Evolutionary conservation across 2,113 vertebrate species (phyloP), one percentile per base, ranked within the genome.

Genomic region (Notiomystis cincta): DNA sequence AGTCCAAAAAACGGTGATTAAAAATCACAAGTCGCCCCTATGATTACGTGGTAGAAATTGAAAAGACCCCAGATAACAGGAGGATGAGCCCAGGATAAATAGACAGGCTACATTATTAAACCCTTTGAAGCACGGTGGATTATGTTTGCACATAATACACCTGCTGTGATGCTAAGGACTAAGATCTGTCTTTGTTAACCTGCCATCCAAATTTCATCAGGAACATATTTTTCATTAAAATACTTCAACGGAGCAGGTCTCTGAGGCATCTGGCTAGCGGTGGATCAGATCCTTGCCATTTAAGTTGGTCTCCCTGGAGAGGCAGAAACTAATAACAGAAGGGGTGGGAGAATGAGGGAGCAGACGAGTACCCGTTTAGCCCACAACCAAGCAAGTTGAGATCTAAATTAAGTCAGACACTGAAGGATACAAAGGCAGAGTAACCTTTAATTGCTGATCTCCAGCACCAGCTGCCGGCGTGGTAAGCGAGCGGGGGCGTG

Each of bases 151-250:
- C 45, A 28, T 75, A 84, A 81, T 71, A 67, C 60, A 95, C 93
- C 86, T 90, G 88, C 85, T 96, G 86, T 87, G 86, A 87, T 64
- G 56, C 64, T 48, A 37, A 67, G 86, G 53, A 82, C 72, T 89
- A 58, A 73, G 72, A 90, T 84, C 92, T 75, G 69, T 81, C 94
- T 94, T 94, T 67, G 93, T 95, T 95, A 89, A 66, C 6, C 3
- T 70, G 76, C 85, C 0, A 0, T 82, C 89, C 80, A 89, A 45
- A 94, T 93, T 96, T 90, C 90, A 89, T 78, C 82, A 79, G 64
- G 85, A 93, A 76, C 76, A 27, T 78, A 81, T 95, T 94, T 96
- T 90, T 96, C 92, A 94, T 93, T 94, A 81, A 93, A 95, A 81
- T 83, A 75, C 72, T 82, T 90, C 18, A 35, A 6, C 0, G 1